These are phyloP conservation scores for Eriocheir sinensis DNA, from an alignment of 1,140 invertebrate genomes.

Conservation along the genomic window DNA sequence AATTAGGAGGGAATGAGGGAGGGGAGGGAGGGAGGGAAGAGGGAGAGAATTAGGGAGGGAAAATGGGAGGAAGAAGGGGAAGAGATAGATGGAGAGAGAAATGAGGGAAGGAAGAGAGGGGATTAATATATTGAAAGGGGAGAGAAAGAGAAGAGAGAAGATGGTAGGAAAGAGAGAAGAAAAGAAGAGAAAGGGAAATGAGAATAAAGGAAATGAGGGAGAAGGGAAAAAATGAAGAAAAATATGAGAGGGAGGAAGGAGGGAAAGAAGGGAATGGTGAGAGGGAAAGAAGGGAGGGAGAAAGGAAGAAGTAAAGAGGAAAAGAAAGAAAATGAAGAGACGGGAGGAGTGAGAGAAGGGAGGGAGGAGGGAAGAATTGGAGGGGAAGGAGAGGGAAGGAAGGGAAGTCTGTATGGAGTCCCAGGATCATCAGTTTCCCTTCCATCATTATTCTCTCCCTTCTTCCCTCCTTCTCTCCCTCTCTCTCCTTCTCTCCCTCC, in stretches of 20 bases:
- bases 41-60: not conserved
- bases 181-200: not conserved
- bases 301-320: not conserved
- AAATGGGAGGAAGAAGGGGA: not conserved
- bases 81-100: not conserved
- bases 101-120: too few relatives aligned
- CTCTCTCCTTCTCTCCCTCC: too few relatives aligned
- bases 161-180: not conserved
- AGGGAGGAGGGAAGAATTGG: not conserved
- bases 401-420: slow-evolving; percentile 21
- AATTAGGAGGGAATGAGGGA: too few relatives aligned
- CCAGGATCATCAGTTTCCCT: slow-evolving; percentile 12
- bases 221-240: too few relatives aligned
- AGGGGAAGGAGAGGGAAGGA: not conserved
- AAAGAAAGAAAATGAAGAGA: not conserved
- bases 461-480: not conserved
- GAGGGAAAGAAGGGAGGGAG: not conserved
- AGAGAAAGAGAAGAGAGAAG: too few relatives aligned
- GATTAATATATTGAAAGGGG: too few relatives aligned
- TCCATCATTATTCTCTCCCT: not conserved
- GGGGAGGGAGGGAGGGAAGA: not conserved
- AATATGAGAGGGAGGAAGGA: not conserved
- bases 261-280: not conserved
- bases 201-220: not conserved
- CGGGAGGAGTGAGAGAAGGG: not conserved